Evolutionary conservation across 2,888 invertebrate species (phyloP).

Genomic region (Eurois occulta): DNA sequence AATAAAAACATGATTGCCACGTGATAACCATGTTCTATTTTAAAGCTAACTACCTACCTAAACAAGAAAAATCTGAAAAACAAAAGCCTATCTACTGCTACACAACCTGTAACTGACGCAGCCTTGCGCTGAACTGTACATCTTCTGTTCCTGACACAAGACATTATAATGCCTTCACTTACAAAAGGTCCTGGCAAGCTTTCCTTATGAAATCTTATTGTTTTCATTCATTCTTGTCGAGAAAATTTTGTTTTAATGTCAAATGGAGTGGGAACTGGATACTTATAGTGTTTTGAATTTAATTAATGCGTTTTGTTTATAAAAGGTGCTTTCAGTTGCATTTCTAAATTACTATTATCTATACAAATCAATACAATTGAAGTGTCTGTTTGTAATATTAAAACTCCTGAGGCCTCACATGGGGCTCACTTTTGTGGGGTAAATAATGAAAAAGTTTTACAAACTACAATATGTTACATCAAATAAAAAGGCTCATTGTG

Average conservation of each 20-base stretch:
- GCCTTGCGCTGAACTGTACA: not conserved
- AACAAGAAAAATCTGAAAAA: not conserved
- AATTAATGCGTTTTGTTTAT: too few species aligned
- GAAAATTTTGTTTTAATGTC: conserved; percentile 19
- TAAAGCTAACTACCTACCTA: not conserved
- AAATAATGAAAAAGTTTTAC: too few species aligned
- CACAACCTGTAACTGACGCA: conserved; percentile 25
- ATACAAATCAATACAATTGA: too few species aligned
- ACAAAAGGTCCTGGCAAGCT: conserved; percentile 34
- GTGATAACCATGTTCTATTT: not conserved
- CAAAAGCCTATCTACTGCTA: conserved; percentile 18
- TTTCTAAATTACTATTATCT: too few species aligned
- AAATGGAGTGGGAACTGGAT: not conserved
- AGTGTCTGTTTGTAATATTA: too few species aligned
- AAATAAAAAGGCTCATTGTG: too few species aligned
- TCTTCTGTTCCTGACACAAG: conserved; percentile 47
- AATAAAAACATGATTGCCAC: not conserved
- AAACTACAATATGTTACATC: too few species aligned
- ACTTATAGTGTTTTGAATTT: not conserved
- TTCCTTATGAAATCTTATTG: conserved; percentile 44
- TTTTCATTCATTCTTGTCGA: conserved; percentile 24
- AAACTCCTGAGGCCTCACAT: too few species aligned
- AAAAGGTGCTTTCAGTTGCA: not conserved
- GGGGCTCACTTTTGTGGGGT: too few species aligned
- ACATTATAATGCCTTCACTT: conserved; percentile 43